Conservation (phyloP, 2,113 vertebrate species). For the Mixornis gularis region DNA sequence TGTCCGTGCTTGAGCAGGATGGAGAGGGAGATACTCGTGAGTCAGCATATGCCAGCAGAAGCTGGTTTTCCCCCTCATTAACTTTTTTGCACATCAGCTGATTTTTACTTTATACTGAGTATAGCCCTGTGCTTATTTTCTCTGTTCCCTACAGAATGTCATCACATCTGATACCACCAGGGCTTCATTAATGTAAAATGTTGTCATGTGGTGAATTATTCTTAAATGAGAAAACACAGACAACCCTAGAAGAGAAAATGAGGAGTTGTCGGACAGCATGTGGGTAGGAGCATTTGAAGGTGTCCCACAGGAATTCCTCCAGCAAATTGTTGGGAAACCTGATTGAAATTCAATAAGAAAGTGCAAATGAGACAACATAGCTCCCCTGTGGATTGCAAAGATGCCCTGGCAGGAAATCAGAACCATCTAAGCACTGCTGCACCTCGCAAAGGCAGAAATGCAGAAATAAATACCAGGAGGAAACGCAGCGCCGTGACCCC, state of each 20-base stretch:
- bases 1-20: conserved; percentile 10
- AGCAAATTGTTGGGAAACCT: conserved; percentile 36
- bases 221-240: conserved; percentile 17
- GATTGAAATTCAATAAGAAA: conserved; percentile 39
- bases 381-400: neutral
- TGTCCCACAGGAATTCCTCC: neutral
- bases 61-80: conserved; percentile 52
- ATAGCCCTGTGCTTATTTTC: neutral
- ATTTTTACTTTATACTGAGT: neutral
- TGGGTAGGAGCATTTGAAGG: conserved; percentile 5
- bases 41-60: conserved; percentile 43
- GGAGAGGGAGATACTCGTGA: conserved; percentile 11
- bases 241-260: conserved; percentile 19
- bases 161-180: conserved; percentile 2
- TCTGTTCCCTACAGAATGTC: neutral
- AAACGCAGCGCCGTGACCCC: rapidly evolving
- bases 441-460: neutral
- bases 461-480: neutral
- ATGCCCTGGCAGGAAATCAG: neutral
- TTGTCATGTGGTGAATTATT: conserved; percentile 22
- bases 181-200: conserved; percentile 53
- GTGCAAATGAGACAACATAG: conserved; percentile 18
- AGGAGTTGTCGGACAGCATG: neutral
- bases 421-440: neutral
- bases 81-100: conserved; percentile 26